Base-by-base conservation (phyloP, 2,888 invertebrate species). In the Nudaria mundana region DNA sequence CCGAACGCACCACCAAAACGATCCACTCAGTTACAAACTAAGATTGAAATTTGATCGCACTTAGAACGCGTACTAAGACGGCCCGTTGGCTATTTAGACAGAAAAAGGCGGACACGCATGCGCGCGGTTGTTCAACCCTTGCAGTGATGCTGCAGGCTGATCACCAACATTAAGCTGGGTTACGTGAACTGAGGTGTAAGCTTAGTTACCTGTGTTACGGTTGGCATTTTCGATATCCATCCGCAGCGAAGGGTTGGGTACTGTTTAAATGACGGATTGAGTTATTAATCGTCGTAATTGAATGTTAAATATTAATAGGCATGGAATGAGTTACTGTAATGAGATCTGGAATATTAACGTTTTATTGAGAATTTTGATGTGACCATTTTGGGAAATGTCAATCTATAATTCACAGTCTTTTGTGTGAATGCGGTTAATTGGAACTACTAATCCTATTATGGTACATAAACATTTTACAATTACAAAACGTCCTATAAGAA, bases 1-100 rank as follows among this genome's bases (percentile, higher is more conserved):
- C 41, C 55, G 46, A 48, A 65, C 68, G 58, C 71, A 68, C 66
- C 63, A 64, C 60, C 66, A 71, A 83, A 81, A 71, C 73, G 78
- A 76, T 76, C 75, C 73, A 81, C 76, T 77, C 66, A 57, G 78
- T 76, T 81, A 84, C 81, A 80, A 76, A 66, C 71, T 86, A 86
- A 86, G 86, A 86, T 85, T 83, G 82, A 86, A 85, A 80, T 86
- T 87, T 83, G 84, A 82, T 82, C 81, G 86, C 71, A 81, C 79
- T 79, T 76, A 77, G 74, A 74, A 73, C 68, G 76, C 74, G 75
- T 72, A 71, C 75, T 76, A 79, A 83, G 84, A 80, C 76, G 71
- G 74, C 73, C 70, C 75, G 74, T 71, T 71, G 76, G 79, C 73
- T 76, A 74, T 75, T 78, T 77, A 74, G 71, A 63, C 54, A 53